phyloP scores from a whole-genome alignment of 2,888 invertebrate genomes.

The Patella depressa region DNA sequence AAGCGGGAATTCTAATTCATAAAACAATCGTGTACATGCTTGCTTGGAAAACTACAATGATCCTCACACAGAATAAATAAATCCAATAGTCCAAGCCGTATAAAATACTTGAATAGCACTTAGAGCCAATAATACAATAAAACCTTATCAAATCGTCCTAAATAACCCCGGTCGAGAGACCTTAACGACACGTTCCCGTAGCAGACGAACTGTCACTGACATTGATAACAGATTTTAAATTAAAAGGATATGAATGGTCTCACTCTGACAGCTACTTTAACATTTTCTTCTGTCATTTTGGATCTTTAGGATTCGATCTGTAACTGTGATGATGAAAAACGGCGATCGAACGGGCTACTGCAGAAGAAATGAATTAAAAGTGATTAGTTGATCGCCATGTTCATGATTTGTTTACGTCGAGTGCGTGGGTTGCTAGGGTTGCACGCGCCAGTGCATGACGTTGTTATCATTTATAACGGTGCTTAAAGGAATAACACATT shows the following conservation, averaged over 20 bases:
- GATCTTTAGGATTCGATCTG: neutral
- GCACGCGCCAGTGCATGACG: conserved; percentile 1
- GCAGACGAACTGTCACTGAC: neutral
- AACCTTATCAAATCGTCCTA: too few relatives aligned
- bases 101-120: too few relatives aligned
- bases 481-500: too few relatives aligned
- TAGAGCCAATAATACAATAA: too few relatives aligned
- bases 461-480: neutral
- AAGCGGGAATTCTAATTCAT: too few relatives aligned
- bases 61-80: too few relatives aligned
- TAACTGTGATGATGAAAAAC: neutral
- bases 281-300: conserved; percentile 71
- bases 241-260: conserved; percentile 74
- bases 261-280: conserved; percentile 75
- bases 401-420: neutral
- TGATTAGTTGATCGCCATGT: neutral
- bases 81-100: too few relatives aligned
- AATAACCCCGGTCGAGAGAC: too few relatives aligned
- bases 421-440: neutral
- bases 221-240: conserved; percentile 34
- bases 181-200: too few relatives aligned
- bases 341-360: neutral
- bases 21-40: too few relatives aligned
- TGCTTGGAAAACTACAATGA: too few relatives aligned
- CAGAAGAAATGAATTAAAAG: neutral